Evolutionary conservation across 1,140 invertebrate genomes (phyloP).

Genomic region (Platyura marginata): DNA sequence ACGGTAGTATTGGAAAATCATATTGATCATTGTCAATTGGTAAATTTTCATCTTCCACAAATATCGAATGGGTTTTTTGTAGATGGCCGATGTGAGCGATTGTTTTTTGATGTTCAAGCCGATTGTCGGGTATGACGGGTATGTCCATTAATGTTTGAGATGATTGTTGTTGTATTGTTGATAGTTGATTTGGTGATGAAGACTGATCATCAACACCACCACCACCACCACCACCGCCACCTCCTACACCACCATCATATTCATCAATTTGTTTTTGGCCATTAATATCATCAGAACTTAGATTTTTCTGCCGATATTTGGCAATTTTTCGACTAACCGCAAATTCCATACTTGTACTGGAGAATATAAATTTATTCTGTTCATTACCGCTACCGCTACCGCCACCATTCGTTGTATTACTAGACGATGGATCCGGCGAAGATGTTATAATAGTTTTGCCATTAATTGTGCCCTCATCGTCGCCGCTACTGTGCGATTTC

Average conservation of each 20-base stretch:
- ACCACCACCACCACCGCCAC: background rate
- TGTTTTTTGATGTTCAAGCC: background rate
- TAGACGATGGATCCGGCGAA: background rate
- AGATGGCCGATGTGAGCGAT: background rate
- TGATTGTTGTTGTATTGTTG: background rate
- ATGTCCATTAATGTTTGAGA: too few species aligned
- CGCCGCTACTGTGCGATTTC: constrained; percentile 5
- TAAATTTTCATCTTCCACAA: constrained; percentile 5
- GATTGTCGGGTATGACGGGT: too few species aligned
- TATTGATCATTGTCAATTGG: background rate
- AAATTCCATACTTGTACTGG: constrained; percentile 5
- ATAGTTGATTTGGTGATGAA: background rate
- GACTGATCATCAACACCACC: background rate
- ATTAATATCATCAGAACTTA: constrained; percentile 1
- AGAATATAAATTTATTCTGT: constrained; percentile 1
- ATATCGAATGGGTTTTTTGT: constrained; percentile 7
- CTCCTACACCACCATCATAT: background rate
- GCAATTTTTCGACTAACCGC: constrained; percentile 5
- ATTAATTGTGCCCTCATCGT: background rate
- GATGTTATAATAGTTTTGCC: background rate
- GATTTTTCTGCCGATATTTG: constrained; percentile 1
- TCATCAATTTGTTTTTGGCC: background rate
- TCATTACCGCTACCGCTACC: background rate
- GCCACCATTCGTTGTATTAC: background rate
- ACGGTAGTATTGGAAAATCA: background rate